phyloP scores from a whole-genome alignment of 2,888 invertebrate genomes.

The Lasioglossum villosulum region DNA sequence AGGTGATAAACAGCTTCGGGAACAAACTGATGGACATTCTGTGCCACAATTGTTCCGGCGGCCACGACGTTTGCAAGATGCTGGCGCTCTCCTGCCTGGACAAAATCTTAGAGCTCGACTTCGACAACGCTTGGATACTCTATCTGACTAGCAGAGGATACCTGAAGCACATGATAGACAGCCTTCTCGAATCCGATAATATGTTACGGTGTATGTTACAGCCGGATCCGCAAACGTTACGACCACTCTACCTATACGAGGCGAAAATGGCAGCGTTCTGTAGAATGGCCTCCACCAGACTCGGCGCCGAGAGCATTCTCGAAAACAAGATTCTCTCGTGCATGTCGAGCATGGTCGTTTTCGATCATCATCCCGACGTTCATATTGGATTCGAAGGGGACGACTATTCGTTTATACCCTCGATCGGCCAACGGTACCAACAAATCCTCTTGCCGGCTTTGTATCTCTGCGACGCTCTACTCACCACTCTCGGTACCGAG shows the following conservation, averaged over 20 bases:
- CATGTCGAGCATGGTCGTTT: constrained; percentile 89
- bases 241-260: constrained; percentile 94
- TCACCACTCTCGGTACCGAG: constrained; percentile 93
- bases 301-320: constrained; percentile 88
- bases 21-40: constrained; percentile 92
- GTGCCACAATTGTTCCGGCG: constrained; percentile 94
- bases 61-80: constrained; percentile 96
- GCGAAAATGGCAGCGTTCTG: constrained; percentile 93
- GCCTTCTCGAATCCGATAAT: constrained; percentile 90
- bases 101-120: constrained; percentile 91
- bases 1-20: constrained; percentile 90
- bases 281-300: constrained; percentile 88
- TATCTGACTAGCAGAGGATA: constrained; percentile 89
- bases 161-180: constrained; percentile 93
- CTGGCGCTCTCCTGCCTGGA: constrained; percentile 93
- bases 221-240: constrained; percentile 88
- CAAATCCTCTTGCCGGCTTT: constrained; percentile 93
- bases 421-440: constrained; percentile 90
- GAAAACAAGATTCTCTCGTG: constrained; percentile 87
- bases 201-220: constrained; percentile 88
- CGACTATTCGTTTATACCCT: constrained; percentile 86
- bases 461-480: constrained; percentile 91
- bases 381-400: constrained; percentile 78
- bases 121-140: constrained; percentile 88
- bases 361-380: constrained; percentile 90